A percentile compares a stretch with the other conserved stretches of the same genome.
phyloP scores from a whole-genome alignment of 1,140 invertebrate species.

The Matsumurasca onukii region DNA sequence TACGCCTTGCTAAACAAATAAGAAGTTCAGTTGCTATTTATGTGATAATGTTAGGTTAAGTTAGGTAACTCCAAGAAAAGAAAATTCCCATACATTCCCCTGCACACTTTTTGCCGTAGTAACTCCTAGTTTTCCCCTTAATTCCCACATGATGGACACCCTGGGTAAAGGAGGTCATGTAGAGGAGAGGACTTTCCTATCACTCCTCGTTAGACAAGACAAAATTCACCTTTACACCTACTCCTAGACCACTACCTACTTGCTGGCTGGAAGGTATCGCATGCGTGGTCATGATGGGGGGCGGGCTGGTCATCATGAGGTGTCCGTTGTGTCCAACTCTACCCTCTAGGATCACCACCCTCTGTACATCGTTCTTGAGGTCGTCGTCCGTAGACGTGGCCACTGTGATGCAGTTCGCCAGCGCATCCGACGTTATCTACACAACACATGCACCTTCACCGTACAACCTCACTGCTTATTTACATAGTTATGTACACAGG shows the following conservation, averaged over 20 bases:
- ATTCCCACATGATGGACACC: too few species aligned
- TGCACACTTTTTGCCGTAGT: too few species aligned
- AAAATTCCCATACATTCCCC: too few species aligned
- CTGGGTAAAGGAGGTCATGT: too few species aligned
- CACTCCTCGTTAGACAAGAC: too few species aligned
- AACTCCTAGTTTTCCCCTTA: too few species aligned
- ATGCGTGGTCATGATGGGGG: conserved; percentile 36
- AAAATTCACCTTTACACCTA: background rate
- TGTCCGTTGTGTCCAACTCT: background rate
- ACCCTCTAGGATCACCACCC: conserved; percentile 27
- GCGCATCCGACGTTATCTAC: conserved; percentile 7
- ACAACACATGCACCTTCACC: background rate
- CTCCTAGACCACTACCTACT: background rate
- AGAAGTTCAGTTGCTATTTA: too few species aligned
- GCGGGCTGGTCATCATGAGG: conserved; percentile 36
- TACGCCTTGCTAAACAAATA: too few species aligned
- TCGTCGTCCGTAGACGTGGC: conserved; percentile 43
- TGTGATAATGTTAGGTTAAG: too few species aligned
- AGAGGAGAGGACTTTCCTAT: too few species aligned
- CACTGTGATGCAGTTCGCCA: conserved; percentile 41
- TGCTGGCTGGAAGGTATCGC: conserved; percentile 22
- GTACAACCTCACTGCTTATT: conserved; percentile 21
- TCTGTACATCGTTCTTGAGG: conserved; percentile 23
- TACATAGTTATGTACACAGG: background rate
- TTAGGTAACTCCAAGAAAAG: too few species aligned